phyloP scores from a whole-genome alignment of 1,140 invertebrate genomes.

The Drosophila mayri region DNA sequence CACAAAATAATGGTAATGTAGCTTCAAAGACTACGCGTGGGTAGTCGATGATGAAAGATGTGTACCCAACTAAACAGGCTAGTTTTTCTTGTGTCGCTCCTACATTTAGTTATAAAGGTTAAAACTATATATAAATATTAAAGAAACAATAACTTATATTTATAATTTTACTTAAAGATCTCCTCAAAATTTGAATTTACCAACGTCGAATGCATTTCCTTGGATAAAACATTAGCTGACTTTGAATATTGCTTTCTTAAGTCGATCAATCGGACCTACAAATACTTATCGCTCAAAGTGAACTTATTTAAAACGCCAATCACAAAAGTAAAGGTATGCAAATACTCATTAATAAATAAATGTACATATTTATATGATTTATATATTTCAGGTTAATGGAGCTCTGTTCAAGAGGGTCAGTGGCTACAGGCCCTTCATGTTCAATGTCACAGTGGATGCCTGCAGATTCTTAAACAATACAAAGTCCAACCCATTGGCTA shows the following conservation, averaged over 20 bases:
- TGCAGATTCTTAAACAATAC: conserved; percentile 16
- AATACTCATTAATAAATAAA: no score
- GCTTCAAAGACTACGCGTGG: background rate
- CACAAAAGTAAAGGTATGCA: conserved; percentile 1
- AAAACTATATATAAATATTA: background rate
- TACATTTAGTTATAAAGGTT: conserved; percentile 8
- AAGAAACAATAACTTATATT: background rate
- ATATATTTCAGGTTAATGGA: background rate
- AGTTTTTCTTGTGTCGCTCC: background rate
- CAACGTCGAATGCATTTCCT: conserved; percentile 7
- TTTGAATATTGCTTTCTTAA: conserved; percentile 20
- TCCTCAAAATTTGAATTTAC: conserved; percentile 16
- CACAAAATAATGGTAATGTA: background rate
- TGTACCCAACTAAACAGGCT: background rate
- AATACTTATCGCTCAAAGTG: conserved; percentile 1
- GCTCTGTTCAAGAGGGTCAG: background rate
- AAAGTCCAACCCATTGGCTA: background rate
- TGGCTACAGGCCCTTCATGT: conserved; percentile 26
- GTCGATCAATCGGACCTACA: conserved; percentile 13
- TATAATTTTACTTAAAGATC: background rate
- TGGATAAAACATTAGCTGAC: background rate
- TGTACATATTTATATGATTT: background rate
- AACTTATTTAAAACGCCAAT: conserved; percentile 18
- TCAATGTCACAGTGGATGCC: conserved; percentile 14
- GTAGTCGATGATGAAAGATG: background rate